phyloP scores from a whole-genome alignment of 2,113 vertebrate genomes.

The Eublepharis macularius region DNA sequence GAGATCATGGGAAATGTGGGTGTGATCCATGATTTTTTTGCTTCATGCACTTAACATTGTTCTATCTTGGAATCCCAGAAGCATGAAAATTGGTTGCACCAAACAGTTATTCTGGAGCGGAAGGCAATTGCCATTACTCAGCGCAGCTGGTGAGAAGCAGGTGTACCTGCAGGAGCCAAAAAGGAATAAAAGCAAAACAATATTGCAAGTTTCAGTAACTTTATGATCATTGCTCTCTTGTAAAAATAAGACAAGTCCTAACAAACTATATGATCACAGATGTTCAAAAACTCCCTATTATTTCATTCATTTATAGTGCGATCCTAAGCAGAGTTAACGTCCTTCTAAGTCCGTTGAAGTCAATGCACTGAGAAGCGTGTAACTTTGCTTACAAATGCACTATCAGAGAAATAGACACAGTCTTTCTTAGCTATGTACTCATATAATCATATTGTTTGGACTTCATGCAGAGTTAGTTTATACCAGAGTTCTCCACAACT shows the following conservation, averaged over 20 bases:
- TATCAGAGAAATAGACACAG: background rate
- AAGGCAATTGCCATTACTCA: background rate
- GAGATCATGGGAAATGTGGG: background rate
- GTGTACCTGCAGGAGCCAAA: background rate
- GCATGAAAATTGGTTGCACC: background rate
- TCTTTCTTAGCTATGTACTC: background rate
- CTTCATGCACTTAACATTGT: background rate
- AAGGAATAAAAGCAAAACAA: background rate
- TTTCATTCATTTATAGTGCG: too few relatives aligned
- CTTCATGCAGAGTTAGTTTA: background rate
- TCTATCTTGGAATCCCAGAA: background rate
- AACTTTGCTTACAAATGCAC: too few relatives aligned
- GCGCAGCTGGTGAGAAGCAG: background rate
- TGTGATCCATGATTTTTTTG: background rate
- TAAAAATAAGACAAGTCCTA: background rate
- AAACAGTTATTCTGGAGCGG: background rate
- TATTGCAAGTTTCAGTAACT: background rate
- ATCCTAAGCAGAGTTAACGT: too few relatives aligned
- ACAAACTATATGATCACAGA: background rate
- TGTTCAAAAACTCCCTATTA: too few relatives aligned
- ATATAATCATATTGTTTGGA: background rate
- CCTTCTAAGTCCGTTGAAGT: too few relatives aligned
- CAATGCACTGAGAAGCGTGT: too few relatives aligned
- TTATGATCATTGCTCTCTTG: background rate
- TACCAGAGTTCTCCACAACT: background rate